These are phyloP conservation scores for Tringa solitaria DNA, from an alignment of 2,113 vertebrate species.

Conservation along the genomic window DNA sequence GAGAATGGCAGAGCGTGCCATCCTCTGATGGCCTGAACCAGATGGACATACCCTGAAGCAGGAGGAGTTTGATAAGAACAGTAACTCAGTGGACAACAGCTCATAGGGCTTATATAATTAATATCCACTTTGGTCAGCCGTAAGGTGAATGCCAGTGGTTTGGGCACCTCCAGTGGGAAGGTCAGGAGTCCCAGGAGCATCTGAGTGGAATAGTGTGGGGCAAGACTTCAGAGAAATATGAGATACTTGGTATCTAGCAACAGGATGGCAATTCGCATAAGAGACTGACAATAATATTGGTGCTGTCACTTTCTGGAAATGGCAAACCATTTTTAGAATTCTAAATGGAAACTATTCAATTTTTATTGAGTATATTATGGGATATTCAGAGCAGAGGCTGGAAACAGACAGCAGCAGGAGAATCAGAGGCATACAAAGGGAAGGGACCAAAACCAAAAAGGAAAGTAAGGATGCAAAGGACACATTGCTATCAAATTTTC, in stretches of 20 bases:
- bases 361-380: constrained; percentile 6
- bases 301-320: constrained; percentile 28
- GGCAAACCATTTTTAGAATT: constrained; percentile 37
- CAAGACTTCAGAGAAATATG: neutral
- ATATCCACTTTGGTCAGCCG: neutral
- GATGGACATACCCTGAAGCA: neutral
- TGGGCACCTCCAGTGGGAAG: neutral
- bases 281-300: neutral
- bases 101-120: neutral
- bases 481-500: neutral
- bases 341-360: constrained; percentile 17
- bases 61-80: neutral
- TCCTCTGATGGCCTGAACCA: neutral
- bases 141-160: neutral
- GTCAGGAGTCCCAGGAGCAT: neutral
- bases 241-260: neutral
- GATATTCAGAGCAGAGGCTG: neutral
- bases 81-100: neutral
- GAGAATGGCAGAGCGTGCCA: neutral
- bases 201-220: neutral
- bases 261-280: neutral
- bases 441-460: neutral
- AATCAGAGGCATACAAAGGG: neutral
- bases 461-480: neutral
- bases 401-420: neutral